Evolutionary conservation across 2,113 vertebrate genomes (phyloP), one percentile per base, ranked within the genome.

Genomic region (Empidonax traillii): DNA sequence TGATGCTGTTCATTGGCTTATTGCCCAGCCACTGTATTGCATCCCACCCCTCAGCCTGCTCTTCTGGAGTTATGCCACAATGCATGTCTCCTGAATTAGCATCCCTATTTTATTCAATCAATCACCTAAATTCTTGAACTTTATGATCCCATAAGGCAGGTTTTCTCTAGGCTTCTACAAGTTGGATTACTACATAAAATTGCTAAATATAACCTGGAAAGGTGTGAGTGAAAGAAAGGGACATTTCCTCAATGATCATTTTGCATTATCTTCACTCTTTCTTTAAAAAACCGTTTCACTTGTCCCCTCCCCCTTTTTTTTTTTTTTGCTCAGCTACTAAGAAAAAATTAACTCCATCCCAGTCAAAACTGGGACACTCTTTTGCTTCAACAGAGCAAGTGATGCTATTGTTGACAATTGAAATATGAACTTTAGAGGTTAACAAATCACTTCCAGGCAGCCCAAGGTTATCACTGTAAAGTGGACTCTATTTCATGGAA

Each of bases 1-100:
- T 96, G 97, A 97, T 87, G 84, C 63, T 47, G 39, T 74, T 68
- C 35, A 35, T 10, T 94, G 97, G 97, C 96, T 96, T 67, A 22
- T 75, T 94, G 92, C 96, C 96, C 74, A 62, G 94, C 31, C n/a
- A 31, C 85, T 33, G 51, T 14, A 53, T 25, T 77, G 56, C 51
- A 84, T 66, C 62, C 77, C 20, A 0, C 87, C 85, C 89, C 76
- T 47, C 33, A 2, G 56, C 51, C 95, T 87, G 71, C n/a, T 93
- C 37, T 39, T 61, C 72, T 88, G 83, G 81, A 96, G 81, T 39
- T 59, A n/a, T 55, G 84, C 90, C 71, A 74, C 53, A 25, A 14
- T 51, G 14, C n/a, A 75, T 16, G 77, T 74, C 79, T 43, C 77
- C 67, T 69, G 65, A 84, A 94, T 90, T 76, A 91, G 21, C 89